Evolutionary conservation across 2,888 invertebrate genomes (phyloP).

Genomic region (Phymatocera aterrima): DNA sequence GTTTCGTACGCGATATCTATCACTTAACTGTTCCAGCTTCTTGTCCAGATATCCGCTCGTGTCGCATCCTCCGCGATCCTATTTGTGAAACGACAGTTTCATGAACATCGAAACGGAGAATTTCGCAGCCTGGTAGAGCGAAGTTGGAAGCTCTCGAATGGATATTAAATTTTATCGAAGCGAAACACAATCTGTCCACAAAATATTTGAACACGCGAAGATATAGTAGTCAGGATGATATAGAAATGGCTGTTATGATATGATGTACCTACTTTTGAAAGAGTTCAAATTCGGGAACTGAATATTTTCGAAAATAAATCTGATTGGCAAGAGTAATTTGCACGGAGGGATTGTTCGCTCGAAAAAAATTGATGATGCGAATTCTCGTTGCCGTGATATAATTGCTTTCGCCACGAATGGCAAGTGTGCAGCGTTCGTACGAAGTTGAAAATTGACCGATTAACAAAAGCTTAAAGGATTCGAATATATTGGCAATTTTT

Average conservation of each 20-base stretch:
- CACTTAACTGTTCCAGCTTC: too few species aligned
- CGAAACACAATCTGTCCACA: neutral
- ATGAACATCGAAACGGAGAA: neutral
- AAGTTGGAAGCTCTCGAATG: neutral
- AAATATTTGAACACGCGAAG: neutral
- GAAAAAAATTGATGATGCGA: neutral
- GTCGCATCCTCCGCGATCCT: neutral
- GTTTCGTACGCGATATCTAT: too few species aligned
- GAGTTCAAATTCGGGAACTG: too few species aligned
- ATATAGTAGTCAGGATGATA: too few species aligned
- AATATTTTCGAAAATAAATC: too few species aligned
- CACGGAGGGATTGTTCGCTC: neutral
- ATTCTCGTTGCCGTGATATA: neutral
- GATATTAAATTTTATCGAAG: conserved; percentile 21
- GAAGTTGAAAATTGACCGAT: neutral
- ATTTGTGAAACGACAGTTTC: conserved; percentile 1
- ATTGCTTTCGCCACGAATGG: neutral
- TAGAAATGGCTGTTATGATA: too few species aligned
- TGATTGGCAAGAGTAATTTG: neutral
- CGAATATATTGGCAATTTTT: neutral
- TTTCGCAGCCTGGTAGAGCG: neutral
- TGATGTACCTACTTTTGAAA: too few species aligned
- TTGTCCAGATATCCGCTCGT: too few species aligned
- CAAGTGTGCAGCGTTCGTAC: neutral
- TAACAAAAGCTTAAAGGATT: conserved; percentile 11